A percentile compares a stretch with the other conserved stretches of the same genome.
phyloP scores from a whole-genome alignment of 1,140 invertebrate species.

The Pseudomyrmex pallidus region DNA sequence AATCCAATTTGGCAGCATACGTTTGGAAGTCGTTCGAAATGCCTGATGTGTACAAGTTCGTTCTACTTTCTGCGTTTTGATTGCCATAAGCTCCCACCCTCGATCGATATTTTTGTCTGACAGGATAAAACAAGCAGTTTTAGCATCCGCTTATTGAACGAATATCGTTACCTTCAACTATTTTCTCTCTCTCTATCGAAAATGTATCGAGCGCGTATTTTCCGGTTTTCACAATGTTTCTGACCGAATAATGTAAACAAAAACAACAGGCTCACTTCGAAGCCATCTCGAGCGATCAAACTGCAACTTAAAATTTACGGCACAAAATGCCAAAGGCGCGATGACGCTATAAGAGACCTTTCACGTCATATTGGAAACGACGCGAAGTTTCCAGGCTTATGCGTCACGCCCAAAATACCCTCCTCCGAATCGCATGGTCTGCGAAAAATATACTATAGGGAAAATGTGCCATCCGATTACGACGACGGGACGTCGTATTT shows the following conservation, averaged over 20 bases:
- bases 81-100: background rate
- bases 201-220: background rate
- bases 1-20: constrained; percentile 60
- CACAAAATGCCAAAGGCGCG: constrained; percentile 36
- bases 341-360: constrained; percentile 42
- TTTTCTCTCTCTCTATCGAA: background rate
- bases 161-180: background rate
- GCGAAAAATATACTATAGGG: constrained; percentile 14
- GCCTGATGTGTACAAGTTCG: background rate
- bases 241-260: constrained; percentile 8
- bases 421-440: constrained; percentile 44
- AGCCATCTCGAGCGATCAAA: constrained; percentile 9
- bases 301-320: constrained; percentile 51
- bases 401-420: constrained; percentile 31
- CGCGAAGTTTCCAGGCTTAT: constrained; percentile 51
- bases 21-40: constrained; percentile 32
- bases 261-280: constrained; percentile 40
- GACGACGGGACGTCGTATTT: background rate
- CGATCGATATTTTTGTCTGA: background rate
- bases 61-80: constrained; percentile 10
- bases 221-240: background rate
- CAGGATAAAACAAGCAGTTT: background rate
- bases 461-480: constrained; percentile 36
- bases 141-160: background rate
- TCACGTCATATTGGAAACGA: constrained; percentile 54